Evolutionary conservation across 1,140 invertebrate genomes (phyloP).

Genomic region (Forficula auricularia): DNA sequence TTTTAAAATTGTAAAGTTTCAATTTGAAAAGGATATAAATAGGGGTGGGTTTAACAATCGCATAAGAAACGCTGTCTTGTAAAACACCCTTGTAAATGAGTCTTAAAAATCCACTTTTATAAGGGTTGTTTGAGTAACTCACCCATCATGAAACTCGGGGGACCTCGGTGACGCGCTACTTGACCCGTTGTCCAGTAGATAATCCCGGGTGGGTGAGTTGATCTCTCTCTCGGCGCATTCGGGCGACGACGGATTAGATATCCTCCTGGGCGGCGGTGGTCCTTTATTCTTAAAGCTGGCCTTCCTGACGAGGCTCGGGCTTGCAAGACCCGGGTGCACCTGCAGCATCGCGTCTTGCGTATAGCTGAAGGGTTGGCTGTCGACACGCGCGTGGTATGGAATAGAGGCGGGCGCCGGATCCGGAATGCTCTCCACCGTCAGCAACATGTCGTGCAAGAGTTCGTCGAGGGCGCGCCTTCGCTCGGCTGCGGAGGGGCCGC

Average conservation of each 20-base stretch:
- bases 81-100: too few species aligned
- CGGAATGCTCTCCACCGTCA: conserved; percentile 59
- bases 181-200: not conserved
- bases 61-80: too few species aligned
- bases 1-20: too few species aligned
- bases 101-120: too few species aligned
- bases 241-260: not conserved
- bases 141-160: conserved; percentile 30
- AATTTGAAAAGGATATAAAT: too few species aligned
- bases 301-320: conserved; percentile 53
- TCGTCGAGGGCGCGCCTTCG: conserved; percentile 46
- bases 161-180: conserved; percentile 13
- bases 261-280: too few species aligned
- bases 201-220: conserved; percentile 1
- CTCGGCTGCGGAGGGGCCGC: conserved; percentile 8
- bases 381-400: conserved; percentile 65
- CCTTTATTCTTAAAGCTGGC: conserved; percentile 29
- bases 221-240: conserved; percentile 1
- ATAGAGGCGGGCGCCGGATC: conserved; percentile 33
- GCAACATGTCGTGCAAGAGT: conserved; percentile 61
- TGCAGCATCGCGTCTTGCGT: conserved; percentile 25
- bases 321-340: conserved; percentile 35
- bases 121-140: too few species aligned
- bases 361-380: conserved; percentile 67
- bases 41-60: too few species aligned